Base-by-base conservation (phyloP, 2,797 vertebrate species). In the Silurus lanzhouensis region DNA sequence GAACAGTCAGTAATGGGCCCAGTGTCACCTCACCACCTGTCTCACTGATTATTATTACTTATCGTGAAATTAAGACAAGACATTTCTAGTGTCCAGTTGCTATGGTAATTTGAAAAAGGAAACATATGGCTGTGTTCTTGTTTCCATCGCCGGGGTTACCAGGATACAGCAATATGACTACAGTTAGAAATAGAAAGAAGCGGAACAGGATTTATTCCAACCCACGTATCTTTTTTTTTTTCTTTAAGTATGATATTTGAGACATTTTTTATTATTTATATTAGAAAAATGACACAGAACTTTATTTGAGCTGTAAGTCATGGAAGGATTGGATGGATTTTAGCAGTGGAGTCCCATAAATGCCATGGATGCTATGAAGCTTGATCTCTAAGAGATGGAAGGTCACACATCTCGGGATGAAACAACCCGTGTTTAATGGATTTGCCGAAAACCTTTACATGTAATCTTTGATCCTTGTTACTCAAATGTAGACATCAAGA, bases 71-170 rank as follows among this genome's bases (percentile, higher is more conserved):
- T 80, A 90, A 91, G 87, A 86, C 82, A 46, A 83, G 77, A 90
- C 90, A 75, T 88, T 87, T 85, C 84, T 81, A 71, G 0, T 55
- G 84, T 86, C 64, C 68, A 77, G 93, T 94, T 94, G 91, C 94
- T 92, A 94, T 94, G 92, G 92, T 84, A 87, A 94, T 92, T 78
- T 89, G 84, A 86, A 90, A 91, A 88, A 89, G 84, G 63, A 72
- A 84, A 48, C 89, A 92, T 90, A 92, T 91, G 84, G 82, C 72
- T 86, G 46, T 81, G 80, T 64, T 86, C 86, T 68, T 88, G 55
- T 91, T 92, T 90, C 85, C 76, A 91, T 88, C 15, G 19, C 10
- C 15, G 31, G 74, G 86, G 91, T 92, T 89, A 91, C 84, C 15
- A 83, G 87, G 89, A 90, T 81, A 87, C 84, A 61, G 75, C 83